Percentiles rank a stretch among this genome's conserved stretches.
phyloP scores from a whole-genome alignment of 1,140 invertebrate species.

The Calycopis cecrops region DNA sequence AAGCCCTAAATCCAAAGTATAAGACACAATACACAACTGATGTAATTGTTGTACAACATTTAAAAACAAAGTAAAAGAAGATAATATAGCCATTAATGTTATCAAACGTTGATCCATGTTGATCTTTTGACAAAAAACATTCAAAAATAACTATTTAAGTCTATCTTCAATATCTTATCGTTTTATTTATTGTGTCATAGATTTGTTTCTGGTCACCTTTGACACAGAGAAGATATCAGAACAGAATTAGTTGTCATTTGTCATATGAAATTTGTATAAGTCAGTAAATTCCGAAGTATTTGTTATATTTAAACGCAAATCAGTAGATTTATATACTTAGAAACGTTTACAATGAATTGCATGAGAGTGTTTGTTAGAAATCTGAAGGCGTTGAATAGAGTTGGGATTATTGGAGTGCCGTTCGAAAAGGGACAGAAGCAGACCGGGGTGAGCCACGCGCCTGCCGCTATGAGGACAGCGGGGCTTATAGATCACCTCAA shows the following conservation, averaged over 20 bases:
- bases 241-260: not conserved
- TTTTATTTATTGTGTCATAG: too few relatives aligned
- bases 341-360: slow-evolving; percentile 49
- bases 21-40: too few relatives aligned
- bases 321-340: too few relatives aligned
- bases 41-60: too few relatives aligned
- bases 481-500: slow-evolving; percentile 66
- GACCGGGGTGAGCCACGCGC: slow-evolving; percentile 77
- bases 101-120: too few relatives aligned
- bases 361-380: slow-evolving; percentile 46
- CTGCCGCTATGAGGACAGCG: slow-evolving; percentile 72
- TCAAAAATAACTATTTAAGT: too few relatives aligned
- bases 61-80: too few relatives aligned
- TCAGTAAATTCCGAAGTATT: not conserved
- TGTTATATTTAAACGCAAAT: not conserved
- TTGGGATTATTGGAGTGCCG: slow-evolving; percentile 84
- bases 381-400: slow-evolving; percentile 57
- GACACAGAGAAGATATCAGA: not conserved
- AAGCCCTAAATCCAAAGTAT: too few relatives aligned
- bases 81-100: too few relatives aligned
- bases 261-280: not conserved
- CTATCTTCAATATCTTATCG: too few relatives aligned
- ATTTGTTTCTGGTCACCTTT: not conserved
- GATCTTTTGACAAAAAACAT: too few relatives aligned
- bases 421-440: slow-evolving; percentile 84